Evolutionary conservation across 2,113 vertebrate species (phyloP).

Genomic region (Condylura cristata): DNA sequence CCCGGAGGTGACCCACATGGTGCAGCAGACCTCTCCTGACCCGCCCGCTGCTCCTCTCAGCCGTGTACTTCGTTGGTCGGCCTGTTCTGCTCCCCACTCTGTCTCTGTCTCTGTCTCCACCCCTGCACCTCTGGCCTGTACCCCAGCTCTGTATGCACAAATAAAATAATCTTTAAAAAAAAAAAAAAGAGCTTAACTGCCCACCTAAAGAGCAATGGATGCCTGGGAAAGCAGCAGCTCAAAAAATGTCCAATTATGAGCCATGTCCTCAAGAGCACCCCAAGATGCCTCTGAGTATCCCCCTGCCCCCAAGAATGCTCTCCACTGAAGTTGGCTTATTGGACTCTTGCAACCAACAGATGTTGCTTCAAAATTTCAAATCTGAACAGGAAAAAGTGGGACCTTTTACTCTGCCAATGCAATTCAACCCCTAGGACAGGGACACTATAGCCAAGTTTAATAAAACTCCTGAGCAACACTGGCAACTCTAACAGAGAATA

Average conservation of each 20-base stretch:
- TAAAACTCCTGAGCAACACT: not conserved
- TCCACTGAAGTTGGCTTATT: not conserved
- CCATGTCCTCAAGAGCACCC: not conserved
- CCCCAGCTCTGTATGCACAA: no score
- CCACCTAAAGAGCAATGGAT: not conserved
- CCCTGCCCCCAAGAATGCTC: not conserved
- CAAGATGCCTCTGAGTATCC: not conserved
- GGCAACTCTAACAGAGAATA: not conserved
- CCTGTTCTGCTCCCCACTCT: no score
- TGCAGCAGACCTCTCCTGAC: no score
- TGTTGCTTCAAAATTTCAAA: not conserved
- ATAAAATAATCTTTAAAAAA: no score
- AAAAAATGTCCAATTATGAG: not conserved
- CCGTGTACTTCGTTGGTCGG: no score
- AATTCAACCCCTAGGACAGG: not conserved
- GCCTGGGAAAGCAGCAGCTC: not conserved
- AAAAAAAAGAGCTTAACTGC: not conserved
- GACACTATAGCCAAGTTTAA: not conserved
- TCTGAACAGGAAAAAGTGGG: not conserved
- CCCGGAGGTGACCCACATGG: no score
- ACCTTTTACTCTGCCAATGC: not conserved
- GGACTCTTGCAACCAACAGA: not conserved
- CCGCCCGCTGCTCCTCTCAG: no score
- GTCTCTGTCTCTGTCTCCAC: no score
- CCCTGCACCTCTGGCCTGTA: no score